Conservation (phyloP, 1,140 invertebrate species). For the Holcopasites calliopsidis region DNA sequence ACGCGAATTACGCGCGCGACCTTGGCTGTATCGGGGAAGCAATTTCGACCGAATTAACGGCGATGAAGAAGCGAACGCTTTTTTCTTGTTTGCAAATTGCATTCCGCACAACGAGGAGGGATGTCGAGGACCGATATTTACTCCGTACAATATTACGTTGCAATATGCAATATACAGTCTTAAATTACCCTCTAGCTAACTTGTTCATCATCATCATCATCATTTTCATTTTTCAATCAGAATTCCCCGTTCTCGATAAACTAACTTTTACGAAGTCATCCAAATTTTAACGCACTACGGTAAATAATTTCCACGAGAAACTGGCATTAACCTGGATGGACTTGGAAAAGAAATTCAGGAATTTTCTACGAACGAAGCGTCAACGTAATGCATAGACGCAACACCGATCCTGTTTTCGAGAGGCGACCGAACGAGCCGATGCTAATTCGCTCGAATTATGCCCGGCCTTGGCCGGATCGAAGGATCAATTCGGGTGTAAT, state of each 20-base stretch:
- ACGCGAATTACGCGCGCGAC: constrained; percentile 54
- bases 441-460: constrained; percentile 60
- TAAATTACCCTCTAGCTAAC: not conserved
- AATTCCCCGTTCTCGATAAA: not conserved
- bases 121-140: constrained; percentile 17
- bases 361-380: constrained; percentile 1
- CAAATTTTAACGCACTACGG: not conserved
- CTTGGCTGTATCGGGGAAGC: constrained; percentile 52
- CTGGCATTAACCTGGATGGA: too few relatives aligned
- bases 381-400: constrained; percentile 6
- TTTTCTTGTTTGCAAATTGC: constrained; percentile 12
- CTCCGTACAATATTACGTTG: not conserved
- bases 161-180: constrained; percentile 3
- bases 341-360: too few relatives aligned
- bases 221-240: not conserved
- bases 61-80: not conserved
- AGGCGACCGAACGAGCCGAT: constrained; percentile 28
- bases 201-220: not conserved
- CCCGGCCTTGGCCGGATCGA: constrained; percentile 53
- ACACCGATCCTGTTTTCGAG: constrained; percentile 2
- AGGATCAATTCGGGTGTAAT: constrained; percentile 59
- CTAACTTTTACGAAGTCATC: not conserved
- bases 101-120: not conserved
- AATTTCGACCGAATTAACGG: constrained; percentile 41
- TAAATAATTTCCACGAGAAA: not conserved